A percentile compares a stretch with the other conserved stretches of the same genome.
These are phyloP conservation scores for Nycticorax nycticorax DNA, from an alignment of 2,113 vertebrate genomes.

Conservation along the genomic window DNA sequence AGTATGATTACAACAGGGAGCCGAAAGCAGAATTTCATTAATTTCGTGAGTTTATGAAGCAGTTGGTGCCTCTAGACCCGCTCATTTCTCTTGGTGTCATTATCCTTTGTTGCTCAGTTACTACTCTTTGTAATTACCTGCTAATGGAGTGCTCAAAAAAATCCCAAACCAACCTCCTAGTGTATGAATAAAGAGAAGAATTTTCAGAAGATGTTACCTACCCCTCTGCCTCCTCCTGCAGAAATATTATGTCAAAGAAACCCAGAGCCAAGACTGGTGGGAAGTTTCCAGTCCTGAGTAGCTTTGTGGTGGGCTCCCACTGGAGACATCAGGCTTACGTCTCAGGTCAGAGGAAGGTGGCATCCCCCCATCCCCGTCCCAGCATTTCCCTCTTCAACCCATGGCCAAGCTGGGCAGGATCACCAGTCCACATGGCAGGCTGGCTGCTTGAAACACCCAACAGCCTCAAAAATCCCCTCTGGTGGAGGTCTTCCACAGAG, in stretches of 20 bases:
- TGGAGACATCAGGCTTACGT: accelerated
- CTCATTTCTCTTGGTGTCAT: neutral
- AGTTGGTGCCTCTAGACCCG: neutral
- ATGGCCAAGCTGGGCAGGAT: neutral
- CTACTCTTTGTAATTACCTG: neutral
- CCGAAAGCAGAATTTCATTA: neutral
- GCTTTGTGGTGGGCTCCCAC: neutral
- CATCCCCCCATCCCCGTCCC: neutral
- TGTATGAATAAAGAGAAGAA: neutral
- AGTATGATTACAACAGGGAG: neutral
- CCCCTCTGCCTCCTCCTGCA: neutral
- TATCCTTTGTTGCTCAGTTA: neutral
- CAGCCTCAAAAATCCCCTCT: neutral
- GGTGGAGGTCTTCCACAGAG: neutral
- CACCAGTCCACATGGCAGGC: too few species aligned
- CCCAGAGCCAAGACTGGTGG: neutral
- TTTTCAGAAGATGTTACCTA: slow-evolving; percentile 26
- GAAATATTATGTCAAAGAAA: neutral
- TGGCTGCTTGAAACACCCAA: neutral
- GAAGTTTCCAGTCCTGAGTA: neutral
- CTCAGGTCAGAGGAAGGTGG: neutral
- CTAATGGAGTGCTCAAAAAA: neutral
- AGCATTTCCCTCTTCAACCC: accelerated
- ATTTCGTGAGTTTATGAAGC: neutral
- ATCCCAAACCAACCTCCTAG: neutral